Evolutionary conservation across 2,113 vertebrate species (phyloP).

Genomic region (Apteryx mantelli): DNA sequence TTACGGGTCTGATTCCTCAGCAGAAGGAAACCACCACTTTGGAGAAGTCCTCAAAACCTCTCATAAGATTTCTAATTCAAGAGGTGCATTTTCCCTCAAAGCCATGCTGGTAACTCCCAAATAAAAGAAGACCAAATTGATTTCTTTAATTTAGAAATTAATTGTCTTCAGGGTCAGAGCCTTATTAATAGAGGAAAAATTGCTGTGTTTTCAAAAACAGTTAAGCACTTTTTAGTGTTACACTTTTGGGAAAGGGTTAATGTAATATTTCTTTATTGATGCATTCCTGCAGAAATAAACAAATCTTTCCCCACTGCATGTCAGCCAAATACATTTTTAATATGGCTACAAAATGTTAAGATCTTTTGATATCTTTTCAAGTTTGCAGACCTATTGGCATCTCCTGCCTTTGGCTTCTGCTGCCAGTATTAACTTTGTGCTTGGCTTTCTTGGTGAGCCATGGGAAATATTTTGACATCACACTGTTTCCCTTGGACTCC

Average conservation of each 20-base stretch:
- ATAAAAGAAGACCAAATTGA: background rate
- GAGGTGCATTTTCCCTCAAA: background rate
- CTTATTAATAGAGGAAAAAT: background rate
- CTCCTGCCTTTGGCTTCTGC: background rate
- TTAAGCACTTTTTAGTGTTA: background rate
- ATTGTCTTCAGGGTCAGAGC: background rate
- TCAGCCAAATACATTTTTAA: background rate
- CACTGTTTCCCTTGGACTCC: background rate
- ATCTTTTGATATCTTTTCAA: constrained; percentile 2
- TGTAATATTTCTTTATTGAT: background rate
- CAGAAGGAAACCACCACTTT: background rate
- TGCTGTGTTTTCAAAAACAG: background rate
- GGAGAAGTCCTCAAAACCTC: background rate
- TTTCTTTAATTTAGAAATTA: background rate
- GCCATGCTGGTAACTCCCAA: background rate
- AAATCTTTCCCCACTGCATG: background rate
- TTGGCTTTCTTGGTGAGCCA: background rate
- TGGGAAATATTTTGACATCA: accelerated
- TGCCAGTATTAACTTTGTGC: background rate
- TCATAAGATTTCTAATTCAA: background rate
- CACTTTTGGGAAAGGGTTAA: background rate
- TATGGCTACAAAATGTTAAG: background rate
- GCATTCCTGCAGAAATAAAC: background rate
- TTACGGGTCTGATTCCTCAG: background rate
- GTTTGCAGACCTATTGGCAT: background rate